Conservation (phyloP, 1,140 invertebrate genomes). For the Scylla paramamosain region DNA sequence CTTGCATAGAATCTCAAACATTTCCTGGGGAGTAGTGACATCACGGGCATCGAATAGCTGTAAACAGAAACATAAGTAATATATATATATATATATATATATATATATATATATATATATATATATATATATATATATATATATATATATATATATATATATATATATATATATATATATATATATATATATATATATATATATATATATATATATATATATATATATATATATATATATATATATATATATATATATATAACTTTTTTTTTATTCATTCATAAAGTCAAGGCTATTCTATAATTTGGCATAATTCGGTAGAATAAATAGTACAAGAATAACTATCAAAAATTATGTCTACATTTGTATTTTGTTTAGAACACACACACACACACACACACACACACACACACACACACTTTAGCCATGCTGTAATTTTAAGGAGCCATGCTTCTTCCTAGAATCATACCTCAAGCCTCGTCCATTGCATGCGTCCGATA, state of each 20-base stretch:
- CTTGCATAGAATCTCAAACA: conserved; percentile 98
- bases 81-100: conserved; percentile 11
- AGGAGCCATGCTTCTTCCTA: too few relatives aligned
- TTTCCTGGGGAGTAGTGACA: conserved; percentile 94
- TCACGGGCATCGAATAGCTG: conserved; percentile 97
- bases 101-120: conserved; percentile 32
- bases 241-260: conserved; percentile 32
- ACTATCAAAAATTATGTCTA: too few relatives aligned
- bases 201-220: conserved; percentile 30
- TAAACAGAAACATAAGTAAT: conserved; percentile 74
- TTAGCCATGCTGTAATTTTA: background rate
- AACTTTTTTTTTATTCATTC: too few relatives aligned
- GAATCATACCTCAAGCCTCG: conserved; percentile 91
- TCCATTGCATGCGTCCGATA: conserved; percentile 97
- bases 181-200: conserved; percentile 32
- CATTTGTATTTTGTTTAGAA: too few relatives aligned
- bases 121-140: conserved; percentile 35
- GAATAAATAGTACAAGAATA: too few relatives aligned
- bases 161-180: conserved; percentile 32
- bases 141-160: conserved; percentile 28
- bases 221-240: conserved; percentile 32
- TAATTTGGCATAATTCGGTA: too few relatives aligned
- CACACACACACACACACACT: too few relatives aligned
- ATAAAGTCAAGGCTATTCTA: too few relatives aligned
- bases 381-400: too few relatives aligned